These are phyloP conservation scores for Podilymbus podiceps DNA, from an alignment of 2,113 vertebrate genomes.

Conservation along the genomic window DNA sequence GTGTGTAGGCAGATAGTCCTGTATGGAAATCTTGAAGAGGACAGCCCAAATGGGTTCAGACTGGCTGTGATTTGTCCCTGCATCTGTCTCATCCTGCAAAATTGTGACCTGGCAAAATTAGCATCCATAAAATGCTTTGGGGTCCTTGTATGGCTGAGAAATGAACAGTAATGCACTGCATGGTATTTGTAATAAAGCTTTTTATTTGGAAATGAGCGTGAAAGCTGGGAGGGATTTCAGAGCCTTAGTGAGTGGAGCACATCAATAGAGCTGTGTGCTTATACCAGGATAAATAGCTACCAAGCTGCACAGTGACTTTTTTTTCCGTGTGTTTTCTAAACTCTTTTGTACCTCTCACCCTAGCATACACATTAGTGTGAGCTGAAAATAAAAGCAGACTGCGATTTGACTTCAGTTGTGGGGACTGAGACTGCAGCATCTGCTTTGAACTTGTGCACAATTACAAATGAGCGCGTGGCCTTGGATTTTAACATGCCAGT, in stretches of 20 bases:
- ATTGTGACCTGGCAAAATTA: not conserved
- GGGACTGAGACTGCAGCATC: not conserved
- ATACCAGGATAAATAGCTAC: not conserved
- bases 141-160: not conserved
- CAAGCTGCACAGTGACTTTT: not conserved
- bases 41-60: not conserved
- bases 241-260: not conserved
- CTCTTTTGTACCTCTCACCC: not conserved
- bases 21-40: not conserved
- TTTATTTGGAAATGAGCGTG: not conserved
- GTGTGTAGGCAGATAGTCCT: fast-evolving
- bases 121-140: not conserved
- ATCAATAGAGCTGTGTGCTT: too few species aligned
- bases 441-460: not conserved
- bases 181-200: not conserved
- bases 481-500: not conserved
- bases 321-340: not conserved
- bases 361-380: not conserved
- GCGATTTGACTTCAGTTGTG: not conserved
- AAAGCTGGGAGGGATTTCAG: too few species aligned
- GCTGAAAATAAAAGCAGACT: not conserved
- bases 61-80: not conserved
- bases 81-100: not conserved
- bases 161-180: not conserved
- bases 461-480: fast-evolving